phyloP scores from a whole-genome alignment of 2,888 invertebrate genomes.

The Euphydryas editha region DNA sequence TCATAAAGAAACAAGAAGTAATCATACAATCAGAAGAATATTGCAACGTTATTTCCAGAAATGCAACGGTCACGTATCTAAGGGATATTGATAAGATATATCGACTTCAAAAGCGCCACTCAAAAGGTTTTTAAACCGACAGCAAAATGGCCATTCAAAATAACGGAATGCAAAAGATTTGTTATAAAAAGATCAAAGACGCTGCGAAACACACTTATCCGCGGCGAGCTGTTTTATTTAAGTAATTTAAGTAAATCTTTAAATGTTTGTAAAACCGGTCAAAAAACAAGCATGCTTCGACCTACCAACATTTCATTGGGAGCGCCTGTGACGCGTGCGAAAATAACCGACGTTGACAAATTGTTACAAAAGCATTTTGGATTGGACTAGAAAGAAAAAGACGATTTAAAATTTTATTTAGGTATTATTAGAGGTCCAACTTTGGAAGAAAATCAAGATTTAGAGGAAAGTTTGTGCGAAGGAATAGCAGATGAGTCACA shows the following conservation, averaged over 20 bases:
- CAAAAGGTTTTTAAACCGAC: too few species aligned
- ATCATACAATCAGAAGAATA: slow-evolving; percentile 44
- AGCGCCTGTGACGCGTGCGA: slow-evolving; percentile 19
- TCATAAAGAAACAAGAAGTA: slow-evolving; percentile 40
- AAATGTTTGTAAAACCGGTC: slow-evolving; percentile 41
- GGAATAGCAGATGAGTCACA: too few species aligned
- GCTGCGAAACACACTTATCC: too few species aligned
- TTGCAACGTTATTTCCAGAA: slow-evolving; percentile 37
- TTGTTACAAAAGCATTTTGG: slow-evolving; percentile 43
- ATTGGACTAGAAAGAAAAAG: slow-evolving; percentile 38
- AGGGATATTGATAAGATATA: too few species aligned
- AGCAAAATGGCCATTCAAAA: too few species aligned
- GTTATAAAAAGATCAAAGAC: too few species aligned
- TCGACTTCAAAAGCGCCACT: too few species aligned
- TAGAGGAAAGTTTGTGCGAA: too few species aligned
- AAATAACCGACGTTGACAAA: slow-evolving; percentile 42
- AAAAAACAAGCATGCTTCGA: slow-evolving; percentile 40
- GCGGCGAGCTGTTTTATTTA: too few species aligned
- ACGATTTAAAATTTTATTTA: slow-evolving; percentile 42
- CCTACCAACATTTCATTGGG: slow-evolving; percentile 34
- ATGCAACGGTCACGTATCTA: slow-evolving; percentile 35
- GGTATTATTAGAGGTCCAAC: too few species aligned
- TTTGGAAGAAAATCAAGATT: too few species aligned
- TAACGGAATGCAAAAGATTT: too few species aligned
- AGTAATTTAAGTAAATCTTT: slow-evolving; percentile 29